Evolutionary conservation across 2,113 vertebrate species (phyloP), one percentile per base, ranked within the genome.

Genomic region (Mixornis gularis): DNA sequence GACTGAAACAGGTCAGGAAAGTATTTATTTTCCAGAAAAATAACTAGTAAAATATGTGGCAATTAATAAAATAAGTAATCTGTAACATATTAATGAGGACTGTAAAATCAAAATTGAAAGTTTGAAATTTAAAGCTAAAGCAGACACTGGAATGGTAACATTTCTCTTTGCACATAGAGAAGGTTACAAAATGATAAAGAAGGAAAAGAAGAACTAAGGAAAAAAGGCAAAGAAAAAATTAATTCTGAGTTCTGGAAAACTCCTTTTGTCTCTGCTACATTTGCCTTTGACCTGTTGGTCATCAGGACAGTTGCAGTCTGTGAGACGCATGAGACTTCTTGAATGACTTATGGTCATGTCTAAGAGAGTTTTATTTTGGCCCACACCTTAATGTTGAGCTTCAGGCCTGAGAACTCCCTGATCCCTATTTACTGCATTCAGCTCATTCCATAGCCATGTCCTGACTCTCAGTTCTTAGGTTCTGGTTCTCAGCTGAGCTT

Each of bases 21-120:
- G 20, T 48, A 74, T 87, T 64, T 96, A 48, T 85, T 92, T 92
- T 41, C 52, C 48, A 89, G 68, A 85, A 96, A 93, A 89, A 78
- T 63, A 85, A 88, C 25, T 77, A 79, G 6, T 85, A 87, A 91
- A 85, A 72, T 81, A 82, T 9, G 41, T 79, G 43, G 15, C n/a
- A 95, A 85, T 92, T 93, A 94, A 93, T 91, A 58, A 78, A 88
- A 92, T 81, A 76, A 78, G 12, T 63, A 0, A 55, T 51, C 44
- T 82, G 38, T 70, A 66, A 55, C 66, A 9, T 87, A 63, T 68
- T 70, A 89, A 77, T 70, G 55, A 79, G 56, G 91, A 66, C 17
- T 52, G 17, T 13, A 91, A 93, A 87, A 60, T 13, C 74, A 92
- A 58, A 90, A 38, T 30, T n/a, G 36, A 55, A 85, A 79, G 80